Conservation (phyloP, 2,113 vertebrate genomes). For the Corynorhinus townsendii region DNA sequence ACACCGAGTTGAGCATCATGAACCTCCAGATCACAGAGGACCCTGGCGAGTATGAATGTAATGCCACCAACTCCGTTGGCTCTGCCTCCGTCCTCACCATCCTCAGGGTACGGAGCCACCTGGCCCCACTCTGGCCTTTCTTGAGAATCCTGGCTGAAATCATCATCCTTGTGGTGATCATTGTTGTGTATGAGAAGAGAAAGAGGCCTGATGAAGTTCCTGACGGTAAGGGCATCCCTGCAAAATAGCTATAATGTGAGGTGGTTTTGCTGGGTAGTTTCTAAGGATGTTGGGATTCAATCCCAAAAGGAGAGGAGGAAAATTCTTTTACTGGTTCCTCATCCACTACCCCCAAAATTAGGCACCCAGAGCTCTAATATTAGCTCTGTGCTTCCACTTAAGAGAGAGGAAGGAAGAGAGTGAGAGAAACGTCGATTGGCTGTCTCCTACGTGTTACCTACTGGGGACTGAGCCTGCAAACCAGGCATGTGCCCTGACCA, state of each 20-base stretch:
- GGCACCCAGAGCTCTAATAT: not conserved
- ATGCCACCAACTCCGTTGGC: slow-evolving; percentile 91
- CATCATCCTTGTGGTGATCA: slow-evolving; percentile 95
- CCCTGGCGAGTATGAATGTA: slow-evolving; percentile 93
- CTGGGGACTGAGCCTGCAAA: not conserved
- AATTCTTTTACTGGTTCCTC: not conserved
- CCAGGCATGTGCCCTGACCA: not conserved
- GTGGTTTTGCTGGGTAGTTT: not conserved
- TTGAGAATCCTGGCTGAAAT: slow-evolving; percentile 97
- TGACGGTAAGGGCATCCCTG: slow-evolving; percentile 89
- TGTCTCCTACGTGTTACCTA: not conserved
- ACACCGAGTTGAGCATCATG: slow-evolving; percentile 91
- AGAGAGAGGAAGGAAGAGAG: not conserved
- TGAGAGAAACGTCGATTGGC: not conserved
- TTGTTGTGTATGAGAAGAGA: slow-evolving; percentile 98
- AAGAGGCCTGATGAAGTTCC: slow-evolving; percentile 96
- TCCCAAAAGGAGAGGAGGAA: slow-evolving; percentile 32
- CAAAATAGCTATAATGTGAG: slow-evolving; percentile 21
- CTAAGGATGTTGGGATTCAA: not conserved
- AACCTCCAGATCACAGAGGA: slow-evolving; percentile 91
- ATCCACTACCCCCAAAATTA: not conserved
- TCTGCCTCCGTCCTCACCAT: slow-evolving; percentile 83
- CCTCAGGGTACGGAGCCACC: slow-evolving; percentile 94
- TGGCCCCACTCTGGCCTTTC: slow-evolving; percentile 98
- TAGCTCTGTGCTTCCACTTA: not conserved